Evolutionary conservation across 1,140 invertebrate species (phyloP).

Genomic region (Steinernema khuongi): DNA sequence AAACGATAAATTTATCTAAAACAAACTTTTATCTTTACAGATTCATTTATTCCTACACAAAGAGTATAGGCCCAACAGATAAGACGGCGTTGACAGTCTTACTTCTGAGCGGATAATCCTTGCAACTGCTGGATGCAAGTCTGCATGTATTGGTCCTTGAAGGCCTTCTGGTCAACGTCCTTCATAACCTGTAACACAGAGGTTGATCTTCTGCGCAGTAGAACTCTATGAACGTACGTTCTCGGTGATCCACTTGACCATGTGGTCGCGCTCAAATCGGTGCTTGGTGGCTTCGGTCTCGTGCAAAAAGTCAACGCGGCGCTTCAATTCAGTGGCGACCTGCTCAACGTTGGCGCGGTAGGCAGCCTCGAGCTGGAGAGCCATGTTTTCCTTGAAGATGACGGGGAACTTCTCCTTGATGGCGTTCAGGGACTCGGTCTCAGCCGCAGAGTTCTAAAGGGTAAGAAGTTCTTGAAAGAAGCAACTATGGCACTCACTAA

Average conservation of each 20-base stretch:
- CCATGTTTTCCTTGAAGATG: conserved; percentile 56
- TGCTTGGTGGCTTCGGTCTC: conserved; percentile 55
- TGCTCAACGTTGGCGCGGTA: conserved; percentile 57
- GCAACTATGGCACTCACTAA: conserved; percentile 16
- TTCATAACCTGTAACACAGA: conserved; percentile 28
- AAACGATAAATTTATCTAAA: no score
- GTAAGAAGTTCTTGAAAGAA: conserved; percentile 16
- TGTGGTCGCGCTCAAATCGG: conserved; percentile 53
- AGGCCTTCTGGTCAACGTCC: conserved; percentile 40
- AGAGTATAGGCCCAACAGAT: background rate
- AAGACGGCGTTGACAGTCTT: background rate
- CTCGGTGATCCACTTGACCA: conserved; percentile 49
- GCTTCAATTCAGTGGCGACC: conserved; percentile 52
- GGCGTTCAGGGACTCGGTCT: conserved; percentile 49
- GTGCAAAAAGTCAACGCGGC: conserved; percentile 52
- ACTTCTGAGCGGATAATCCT: conserved; percentile 30
- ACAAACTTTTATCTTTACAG: no score
- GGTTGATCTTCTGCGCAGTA: background rate
- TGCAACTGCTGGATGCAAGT: conserved; percentile 53
- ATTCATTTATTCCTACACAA: no score
- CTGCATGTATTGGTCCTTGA: conserved; percentile 54
- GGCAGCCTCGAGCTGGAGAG: conserved; percentile 53
- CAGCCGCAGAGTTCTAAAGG: conserved; percentile 49
- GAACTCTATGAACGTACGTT: conserved; percentile 32
- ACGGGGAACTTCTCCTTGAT: conserved; percentile 53